Conservation (phyloP, 2,888 invertebrate genomes). For the Eupithecia exiguata region DNA sequence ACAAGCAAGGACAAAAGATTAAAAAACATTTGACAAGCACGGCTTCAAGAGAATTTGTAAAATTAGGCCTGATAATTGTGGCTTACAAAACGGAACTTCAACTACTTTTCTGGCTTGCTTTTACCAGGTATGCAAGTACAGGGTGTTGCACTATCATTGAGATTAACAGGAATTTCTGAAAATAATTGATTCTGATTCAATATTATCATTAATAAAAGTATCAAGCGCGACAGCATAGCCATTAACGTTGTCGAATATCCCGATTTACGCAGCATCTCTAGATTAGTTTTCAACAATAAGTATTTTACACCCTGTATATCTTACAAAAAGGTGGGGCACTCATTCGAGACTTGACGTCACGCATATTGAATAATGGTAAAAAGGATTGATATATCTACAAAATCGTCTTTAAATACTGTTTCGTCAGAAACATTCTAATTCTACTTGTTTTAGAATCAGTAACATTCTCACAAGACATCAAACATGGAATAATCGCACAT, state of each 20-base stretch:
- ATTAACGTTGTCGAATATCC: neutral
- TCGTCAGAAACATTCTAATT: slow-evolving; percentile 42
- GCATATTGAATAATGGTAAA: slow-evolving; percentile 35
- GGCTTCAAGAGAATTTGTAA: slow-evolving; percentile 45
- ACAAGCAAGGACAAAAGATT: slow-evolving; percentile 34
- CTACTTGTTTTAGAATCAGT: slow-evolving; percentile 47
- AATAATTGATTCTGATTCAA: slow-evolving; percentile 1
- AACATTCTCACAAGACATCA: slow-evolving; percentile 61
- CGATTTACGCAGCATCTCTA: neutral
- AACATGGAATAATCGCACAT: slow-evolving; percentile 77
- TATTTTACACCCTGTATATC: slow-evolving; percentile 10
- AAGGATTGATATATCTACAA: slow-evolving; percentile 44
- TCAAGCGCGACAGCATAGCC: neutral
- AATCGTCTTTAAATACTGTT: slow-evolving; percentile 45
- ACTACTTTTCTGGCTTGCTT: slow-evolving; percentile 14
- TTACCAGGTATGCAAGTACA: slow-evolving; percentile 20
- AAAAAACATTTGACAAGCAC: slow-evolving; percentile 46
- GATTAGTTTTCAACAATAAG: neutral
- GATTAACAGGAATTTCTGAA: neutral
- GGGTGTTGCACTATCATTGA: neutral
- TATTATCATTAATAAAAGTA: neutral
- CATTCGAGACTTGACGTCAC: slow-evolving; percentile 36
- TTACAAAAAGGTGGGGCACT: slow-evolving; percentile 42
- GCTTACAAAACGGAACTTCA: neutral
- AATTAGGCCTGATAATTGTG: slow-evolving; percentile 51